Conservation (phyloP, 2,113 vertebrate species). For the Equus przewalskii region DNA sequence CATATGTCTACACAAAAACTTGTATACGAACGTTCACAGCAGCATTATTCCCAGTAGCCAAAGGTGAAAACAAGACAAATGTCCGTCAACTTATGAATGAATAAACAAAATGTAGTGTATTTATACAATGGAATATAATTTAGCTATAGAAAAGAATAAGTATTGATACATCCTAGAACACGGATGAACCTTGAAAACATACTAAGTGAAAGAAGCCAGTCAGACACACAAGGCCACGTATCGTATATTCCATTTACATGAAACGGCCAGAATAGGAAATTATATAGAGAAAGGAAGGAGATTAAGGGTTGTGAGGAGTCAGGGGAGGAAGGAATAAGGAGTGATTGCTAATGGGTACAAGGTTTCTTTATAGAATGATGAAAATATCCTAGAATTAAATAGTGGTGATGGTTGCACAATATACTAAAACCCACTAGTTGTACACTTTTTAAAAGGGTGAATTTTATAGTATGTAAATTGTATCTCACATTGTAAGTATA, state of each 20-base stretch:
- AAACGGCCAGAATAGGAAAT: neutral
- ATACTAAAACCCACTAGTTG: neutral
- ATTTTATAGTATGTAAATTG: neutral
- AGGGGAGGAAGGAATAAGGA: neutral
- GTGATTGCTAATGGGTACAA: neutral
- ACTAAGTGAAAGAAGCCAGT: neutral
- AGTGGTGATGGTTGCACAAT: neutral
- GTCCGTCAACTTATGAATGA: neutral
- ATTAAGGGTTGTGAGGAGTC: neutral
- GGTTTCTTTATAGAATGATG: neutral
- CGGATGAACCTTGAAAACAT: neutral
- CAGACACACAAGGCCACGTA: neutral
- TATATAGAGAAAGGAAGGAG: neutral
- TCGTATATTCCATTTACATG: neutral
- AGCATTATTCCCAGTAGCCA: neutral
- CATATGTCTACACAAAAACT: neutral
- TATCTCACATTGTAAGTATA: neutral
- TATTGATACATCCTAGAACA: neutral
- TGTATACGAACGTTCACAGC: neutral
- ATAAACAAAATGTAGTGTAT: neutral
- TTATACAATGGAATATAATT: neutral
- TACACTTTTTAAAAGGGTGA: neutral
- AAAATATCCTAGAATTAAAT: neutral
- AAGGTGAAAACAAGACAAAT: neutral
- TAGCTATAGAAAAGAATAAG: neutral